Conservation (phyloP, 2,113 vertebrate genomes). For the Nematolebias whitei region DNA sequence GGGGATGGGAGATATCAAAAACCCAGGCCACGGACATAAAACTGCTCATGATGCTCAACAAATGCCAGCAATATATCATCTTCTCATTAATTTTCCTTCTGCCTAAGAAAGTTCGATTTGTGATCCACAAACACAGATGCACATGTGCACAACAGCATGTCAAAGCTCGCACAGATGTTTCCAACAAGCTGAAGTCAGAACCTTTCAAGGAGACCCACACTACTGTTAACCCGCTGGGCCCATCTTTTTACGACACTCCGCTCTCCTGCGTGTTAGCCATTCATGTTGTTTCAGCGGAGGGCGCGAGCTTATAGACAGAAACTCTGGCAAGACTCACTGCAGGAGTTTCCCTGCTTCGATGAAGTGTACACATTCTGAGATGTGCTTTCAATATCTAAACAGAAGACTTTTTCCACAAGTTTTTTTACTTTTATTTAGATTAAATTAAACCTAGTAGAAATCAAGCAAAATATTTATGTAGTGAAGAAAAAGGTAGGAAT, state of each 20-base stretch:
- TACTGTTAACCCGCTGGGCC: constrained; percentile 21
- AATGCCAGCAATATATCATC: constrained; percentile 77
- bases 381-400: constrained; percentile 24
- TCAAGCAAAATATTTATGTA: not conserved
- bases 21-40: constrained; percentile 68
- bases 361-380: constrained; percentile 9
- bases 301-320: constrained; percentile 35
- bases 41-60: constrained; percentile 51
- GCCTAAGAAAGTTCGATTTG: constrained; percentile 35
- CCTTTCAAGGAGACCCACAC: constrained; percentile 52
- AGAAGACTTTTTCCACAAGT: constrained; percentile 6
- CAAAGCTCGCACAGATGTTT: constrained; percentile 27
- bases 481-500: constrained; percentile 15
- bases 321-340: constrained; percentile 26
- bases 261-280: constrained; percentile 11
- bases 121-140: constrained; percentile 31
- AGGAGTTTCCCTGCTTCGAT: constrained; percentile 20
- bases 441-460: constrained; percentile 24
- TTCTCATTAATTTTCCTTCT: constrained; percentile 64
- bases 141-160: constrained; percentile 25
- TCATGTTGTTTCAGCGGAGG: constrained; percentile 40
- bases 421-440: not conserved
- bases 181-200: constrained; percentile 43
- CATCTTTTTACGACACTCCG: constrained; percentile 34
- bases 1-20: constrained; percentile 53